Evolutionary conservation across 2,797 vertebrate genomes (phyloP), one percentile per base, ranked within the genome.

Genomic region (Loris lydekkerianus): DNA sequence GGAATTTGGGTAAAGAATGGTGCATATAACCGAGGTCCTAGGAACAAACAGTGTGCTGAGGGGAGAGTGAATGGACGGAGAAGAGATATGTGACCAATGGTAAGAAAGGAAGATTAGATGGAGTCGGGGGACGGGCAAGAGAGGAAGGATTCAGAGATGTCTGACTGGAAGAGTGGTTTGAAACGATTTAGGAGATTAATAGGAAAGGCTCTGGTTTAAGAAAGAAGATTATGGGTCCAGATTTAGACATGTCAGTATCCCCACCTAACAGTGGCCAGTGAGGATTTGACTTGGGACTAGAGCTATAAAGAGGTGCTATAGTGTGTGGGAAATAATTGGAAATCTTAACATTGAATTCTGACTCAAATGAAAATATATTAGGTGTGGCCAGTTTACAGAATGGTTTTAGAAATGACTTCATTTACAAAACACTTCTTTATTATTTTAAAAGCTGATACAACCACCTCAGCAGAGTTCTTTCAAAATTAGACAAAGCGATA

Each of bases 361-460:
- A n/a, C 63, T 86, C 49, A 61, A 31, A 37, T 63, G 56, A 96
- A 92, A 91, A 61, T 80, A 31, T 10, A 29, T 75, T 58, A 77
- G 27, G 10, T 31, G 10, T 83, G n/a, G 76, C 2, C 46, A 60
- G 29, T 89, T 92, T 31, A 80, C 34, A 86, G 46, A 7, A 23
- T 70, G 65, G 40, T 61, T 81, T 91, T 72, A 82, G 43, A 91
- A 86, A 65, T 53, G 86, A 70, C 23, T 31, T 88, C 77, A 70
- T 40, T 89, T 89, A 63, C 63, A 40, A 78, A 65, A 46, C 17
- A 77, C 31, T 90, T 40, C 29, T 73, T 77, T 63, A 31, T 83
- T 87, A 70, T 70, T 96, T 77, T 63, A 86, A 70, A 92, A 94
- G 10, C 76, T 96, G 69, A 70, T 63, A 49, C 63, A 70, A 58